A percentile compares a stretch with the other conserved stretches of the same genome.
Conservation (phyloP, 2,888 invertebrate genomes). For the Agrotis segetum region DNA sequence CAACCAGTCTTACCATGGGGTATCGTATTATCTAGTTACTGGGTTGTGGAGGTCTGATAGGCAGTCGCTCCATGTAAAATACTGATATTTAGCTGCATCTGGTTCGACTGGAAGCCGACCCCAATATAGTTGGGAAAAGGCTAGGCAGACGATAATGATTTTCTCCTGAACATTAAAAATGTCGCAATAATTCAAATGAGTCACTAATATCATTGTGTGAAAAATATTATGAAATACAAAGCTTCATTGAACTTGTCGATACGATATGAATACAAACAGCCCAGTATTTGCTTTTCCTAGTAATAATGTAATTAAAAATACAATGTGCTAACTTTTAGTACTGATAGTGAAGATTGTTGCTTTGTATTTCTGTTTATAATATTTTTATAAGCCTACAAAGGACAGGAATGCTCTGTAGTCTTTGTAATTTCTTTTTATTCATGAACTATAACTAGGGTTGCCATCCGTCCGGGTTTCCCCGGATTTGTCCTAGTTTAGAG, state of each 20-base stretch:
- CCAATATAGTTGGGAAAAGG: too few species aligned
- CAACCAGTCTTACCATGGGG: too few species aligned
- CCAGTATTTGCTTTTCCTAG: slow-evolving; percentile 22
- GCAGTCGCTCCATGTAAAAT: too few species aligned
- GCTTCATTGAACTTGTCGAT: slow-evolving; percentile 8
- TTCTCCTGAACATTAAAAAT: too few species aligned
- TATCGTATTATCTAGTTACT: too few species aligned
- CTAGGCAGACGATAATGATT: too few species aligned
- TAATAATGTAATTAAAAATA: slow-evolving; percentile 30
- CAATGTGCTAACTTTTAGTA: slow-evolving; percentile 30
- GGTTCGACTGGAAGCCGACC: too few species aligned
- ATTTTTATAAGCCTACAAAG: not conserved
- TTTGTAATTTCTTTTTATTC: not conserved
- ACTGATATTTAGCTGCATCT: too few species aligned
- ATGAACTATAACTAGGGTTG: not conserved
- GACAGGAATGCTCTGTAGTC: not conserved
- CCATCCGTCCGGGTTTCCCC: too few species aligned
- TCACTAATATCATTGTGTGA: slow-evolving; percentile 7
- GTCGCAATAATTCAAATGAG: slow-evolving; percentile 26
- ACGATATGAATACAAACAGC: slow-evolving; percentile 10
- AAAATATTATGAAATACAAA: slow-evolving; percentile 41
- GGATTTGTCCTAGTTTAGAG: too few species aligned
- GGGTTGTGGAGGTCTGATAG: too few species aligned
- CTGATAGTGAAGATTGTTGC: not conserved
- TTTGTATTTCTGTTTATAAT: not conserved